These are phyloP conservation scores for Drosophila longiperda DNA, from an alignment of 2,888 invertebrate genomes.

Conservation along the genomic window DNA sequence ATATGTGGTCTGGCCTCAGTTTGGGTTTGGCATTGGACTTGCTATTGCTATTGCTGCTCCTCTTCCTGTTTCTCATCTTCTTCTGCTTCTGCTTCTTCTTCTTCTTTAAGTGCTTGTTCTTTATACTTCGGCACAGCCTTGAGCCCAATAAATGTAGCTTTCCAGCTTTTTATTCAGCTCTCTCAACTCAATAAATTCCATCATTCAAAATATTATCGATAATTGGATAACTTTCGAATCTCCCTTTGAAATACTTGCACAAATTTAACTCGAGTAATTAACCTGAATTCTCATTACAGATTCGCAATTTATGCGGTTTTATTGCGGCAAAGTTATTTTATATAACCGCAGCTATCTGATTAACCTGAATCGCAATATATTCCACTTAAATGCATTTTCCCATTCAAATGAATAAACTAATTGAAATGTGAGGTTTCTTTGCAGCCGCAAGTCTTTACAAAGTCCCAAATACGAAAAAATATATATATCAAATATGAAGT, in stretches of 20 bases:
- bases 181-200: background rate
- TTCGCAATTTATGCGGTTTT: background rate
- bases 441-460: background rate
- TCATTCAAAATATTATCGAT: background rate
- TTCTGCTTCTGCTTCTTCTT: background rate
- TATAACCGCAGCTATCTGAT: background rate
- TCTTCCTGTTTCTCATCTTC: slow-evolving; percentile 11
- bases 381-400: background rate
- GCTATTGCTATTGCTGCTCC: slow-evolving; percentile 12
- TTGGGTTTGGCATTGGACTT: slow-evolving; percentile 48
- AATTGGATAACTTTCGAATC: too few species aligned
- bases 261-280: background rate
- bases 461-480: background rate
- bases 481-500: background rate
- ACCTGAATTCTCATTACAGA: background rate
- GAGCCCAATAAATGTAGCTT: background rate
- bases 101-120: background rate
- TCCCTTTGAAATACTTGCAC: background rate
- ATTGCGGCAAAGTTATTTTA: background rate
- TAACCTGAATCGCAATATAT: background rate
- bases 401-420: background rate
- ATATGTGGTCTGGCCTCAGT: slow-evolving; percentile 65
- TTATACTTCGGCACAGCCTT: background rate
- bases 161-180: background rate
- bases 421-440: background rate